phyloP scores from a whole-genome alignment of 2,888 invertebrate species.

The Petrolisthes cinctipes region DNA sequence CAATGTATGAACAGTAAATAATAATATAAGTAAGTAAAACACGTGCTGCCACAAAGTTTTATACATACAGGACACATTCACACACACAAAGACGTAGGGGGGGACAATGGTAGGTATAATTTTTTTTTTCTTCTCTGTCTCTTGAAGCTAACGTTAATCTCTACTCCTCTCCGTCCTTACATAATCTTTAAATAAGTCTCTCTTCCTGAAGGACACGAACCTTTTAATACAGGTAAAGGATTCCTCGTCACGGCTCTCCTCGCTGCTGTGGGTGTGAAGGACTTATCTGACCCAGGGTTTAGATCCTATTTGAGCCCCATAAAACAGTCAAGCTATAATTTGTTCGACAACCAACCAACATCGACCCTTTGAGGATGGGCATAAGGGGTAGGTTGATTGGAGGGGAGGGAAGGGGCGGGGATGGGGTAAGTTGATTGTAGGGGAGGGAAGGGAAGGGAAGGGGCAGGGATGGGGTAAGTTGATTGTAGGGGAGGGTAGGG shows the following conservation, averaged over 20 bases:
- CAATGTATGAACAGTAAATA: too few species aligned
- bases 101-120: too few species aligned
- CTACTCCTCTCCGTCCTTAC: too few species aligned
- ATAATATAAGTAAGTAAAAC: too few species aligned
- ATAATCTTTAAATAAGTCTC: too few species aligned
- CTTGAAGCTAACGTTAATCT: too few species aligned
- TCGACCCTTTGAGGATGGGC: not conserved
- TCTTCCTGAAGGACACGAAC: too few species aligned
- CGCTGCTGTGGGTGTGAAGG: conserved; percentile 18
- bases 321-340: conserved; percentile 32
- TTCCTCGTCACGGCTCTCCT: conserved; percentile 19
- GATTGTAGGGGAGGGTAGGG: not conserved
- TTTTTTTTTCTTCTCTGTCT: too few species aligned
- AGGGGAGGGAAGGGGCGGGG: not conserved
- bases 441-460: not conserved
- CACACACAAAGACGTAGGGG: too few species aligned
- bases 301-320: conserved; percentile 22
- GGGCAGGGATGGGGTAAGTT: not conserved
- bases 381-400: not conserved
- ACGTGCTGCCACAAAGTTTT: too few species aligned
- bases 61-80: too few species aligned
- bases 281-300: conserved; percentile 8
- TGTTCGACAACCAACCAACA: not conserved
- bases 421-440: not conserved
- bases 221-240: not conserved